Evolutionary conservation across 35 echinoderm and acorn worm species (phyloP), one percentile per base, ranked within the genome.

Genomic region (Chiridota heheva): DNA sequence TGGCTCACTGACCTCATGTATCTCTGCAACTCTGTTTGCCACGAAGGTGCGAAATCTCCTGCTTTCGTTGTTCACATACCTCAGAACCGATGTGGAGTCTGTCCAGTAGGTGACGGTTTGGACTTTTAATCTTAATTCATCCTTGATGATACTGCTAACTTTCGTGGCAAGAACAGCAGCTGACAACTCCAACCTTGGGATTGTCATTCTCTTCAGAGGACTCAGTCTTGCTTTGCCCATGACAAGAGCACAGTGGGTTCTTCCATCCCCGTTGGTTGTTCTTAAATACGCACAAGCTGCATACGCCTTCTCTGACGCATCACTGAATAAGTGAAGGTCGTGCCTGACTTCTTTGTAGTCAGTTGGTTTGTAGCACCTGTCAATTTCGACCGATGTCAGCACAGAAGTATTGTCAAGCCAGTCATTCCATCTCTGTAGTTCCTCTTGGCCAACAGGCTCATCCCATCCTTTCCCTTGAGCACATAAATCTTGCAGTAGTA

Each of bases 131-230:
- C 76, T 81, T 28, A 88, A 43, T 40, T 88, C 85, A 40, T 88
- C 85, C 42, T 56, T 81, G n/a, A 79, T 70, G 7, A 80, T 35
- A 33, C 70, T 59, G 24, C 74, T 69, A 31, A 82, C 2, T 35
- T 30, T 64, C 34, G 86, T 73, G 27, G 82, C 81, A 27, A 80
- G 28, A 25, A 39, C 73, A n/a, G 88, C 88, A 43, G 88, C 88
- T 29, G 71, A 70, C n/a, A 91, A 48, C 49, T 91, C 88, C 47
- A 91, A 42, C 47, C 88, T 77, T 2, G 82, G 82, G 60, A 91
- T 84, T 27, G 81, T 86, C 29, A 79, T 60, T 56, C 86, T 91
- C 83, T 86, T 91, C 2, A 91, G 53, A 16, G 81, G 88, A 44
- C 51, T 56, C 5, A 91, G 36, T 58, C 88, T 91, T 20, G 88